Base-by-base conservation (phyloP, 1,140 invertebrate species). In the Drosophila ogumai region DNA sequence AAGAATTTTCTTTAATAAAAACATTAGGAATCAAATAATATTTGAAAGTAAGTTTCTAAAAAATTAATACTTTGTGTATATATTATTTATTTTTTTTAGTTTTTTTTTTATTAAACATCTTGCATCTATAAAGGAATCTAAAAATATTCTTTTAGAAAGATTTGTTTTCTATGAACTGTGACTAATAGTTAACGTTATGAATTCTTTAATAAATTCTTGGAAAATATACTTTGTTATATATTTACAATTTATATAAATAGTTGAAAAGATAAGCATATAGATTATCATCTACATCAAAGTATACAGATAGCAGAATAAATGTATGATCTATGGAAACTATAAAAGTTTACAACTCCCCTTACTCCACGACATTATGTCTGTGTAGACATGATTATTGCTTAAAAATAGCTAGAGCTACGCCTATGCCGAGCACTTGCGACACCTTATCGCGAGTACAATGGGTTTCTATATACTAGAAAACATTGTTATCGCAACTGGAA, bases 401-500 rank as follows among this genome's bases (percentile, higher is more conserved):
- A 13, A 66, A 43, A 34, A n/a, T 28, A 38, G 43, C 34, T 17
- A 38, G 28, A 31, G 12, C 47, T 69, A 43, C 66, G 38, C 61
- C 61, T 38, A 19, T 69, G 60, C 22, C 25, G 8, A 65, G 34
- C 38, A 52, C 36, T 69, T 52, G 61, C 34, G 66, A 10, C 22
- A 38, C 25, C 36, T 69, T 69, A 67, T 69, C 66, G 61, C 31
- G 28, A 54, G 63, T 22, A 67, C 63, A 67, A 69, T 38, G 9
- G 19, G 66, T 67, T 67, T 44, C 13, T 69, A 66, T 47, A 52
- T 38, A 77, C 63, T 44, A 34, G 57, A 61, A 56, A 46, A 36
- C 55, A 49, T 52, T 86, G 75, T 82, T 87, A 82, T 88, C 82
- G 67, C 52, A 68, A 75, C 68, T 81, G 78, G 44, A 69, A 66